Base-by-base conservation (phyloP, 92 coral and sea anemone species). In the Epizoanthus illoricatus region DNA sequence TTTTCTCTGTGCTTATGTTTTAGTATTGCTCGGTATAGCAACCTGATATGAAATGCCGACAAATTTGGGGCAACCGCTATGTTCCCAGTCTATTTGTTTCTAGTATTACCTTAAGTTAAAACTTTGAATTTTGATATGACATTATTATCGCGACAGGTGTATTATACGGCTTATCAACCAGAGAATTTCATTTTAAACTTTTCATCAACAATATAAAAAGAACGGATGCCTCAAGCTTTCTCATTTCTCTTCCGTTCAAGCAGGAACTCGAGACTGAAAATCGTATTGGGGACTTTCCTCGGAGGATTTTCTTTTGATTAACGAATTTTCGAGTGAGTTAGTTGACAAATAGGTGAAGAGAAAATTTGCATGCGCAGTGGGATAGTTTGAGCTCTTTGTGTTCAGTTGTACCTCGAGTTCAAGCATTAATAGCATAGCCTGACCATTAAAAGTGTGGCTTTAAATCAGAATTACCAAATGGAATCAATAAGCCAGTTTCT, bases 331-430 rank as follows among this genome's bases (percentile, higher is more conserved):
- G 42, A 72, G 80, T 33, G 72, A 65, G 75, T 55, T 74, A 83
- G 81, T 90, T 87, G 81, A 84, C 88, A 73, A 87, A 86, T 87
- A 87, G 69, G 90, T 80, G 86, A 76, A 79, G 74, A 16, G 76
- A 54, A 73, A 76, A 89, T 89, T 90, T 90, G 90, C 90, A 87
- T 90, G 57, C 80, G 8, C 93, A 9, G 90, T 64, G 75, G 93
- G 90, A 87, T 19, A 58, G 65, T 10, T 45, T 36, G 2, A 55
- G 11, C 21, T 19, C 56, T 36, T 62, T 74, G 82, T 84, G 17
- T 18, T 17, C 49, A 36, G 54, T 42, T 36, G 71, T 10, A 18
- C 3, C 39, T 19, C 7, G 12, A 41, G 71, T 60, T 60, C 67
- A 49, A 70, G 54, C 28, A 81, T 63, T 78, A 78, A 78, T 78